Evolutionary conservation across 2,113 vertebrate species (phyloP).

Genomic region (Atlantisia rogersi): DNA sequence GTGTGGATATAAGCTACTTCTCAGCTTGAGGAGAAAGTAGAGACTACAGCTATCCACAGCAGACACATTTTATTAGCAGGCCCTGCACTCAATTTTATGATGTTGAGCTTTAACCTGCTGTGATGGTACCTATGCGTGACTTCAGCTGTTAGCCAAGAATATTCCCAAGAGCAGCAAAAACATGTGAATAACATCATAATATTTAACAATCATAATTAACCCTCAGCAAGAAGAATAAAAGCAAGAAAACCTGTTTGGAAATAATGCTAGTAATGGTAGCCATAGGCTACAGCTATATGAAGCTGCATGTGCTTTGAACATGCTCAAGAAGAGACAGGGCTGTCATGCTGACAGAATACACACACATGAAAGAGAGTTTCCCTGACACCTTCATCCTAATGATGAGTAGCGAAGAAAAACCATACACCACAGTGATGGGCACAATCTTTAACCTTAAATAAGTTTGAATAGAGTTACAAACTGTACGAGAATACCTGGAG

Average conservation of each 20-base stretch:
- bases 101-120: background rate
- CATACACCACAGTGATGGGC: rapidly evolving
- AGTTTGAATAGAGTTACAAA: background rate
- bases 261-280: background rate
- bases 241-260: background rate
- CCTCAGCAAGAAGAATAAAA: background rate
- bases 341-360: background rate
- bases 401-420: background rate
- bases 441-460: background rate
- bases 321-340: background rate
- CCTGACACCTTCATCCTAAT: background rate
- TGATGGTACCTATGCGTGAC: background rate
- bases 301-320: background rate
- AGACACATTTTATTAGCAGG: background rate
- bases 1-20: background rate
- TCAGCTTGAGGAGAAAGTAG: background rate
- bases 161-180: background rate
- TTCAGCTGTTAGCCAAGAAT: background rate
- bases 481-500: background rate
- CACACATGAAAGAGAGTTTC: background rate
- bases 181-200: background rate
- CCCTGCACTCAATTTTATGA: background rate
- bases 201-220: background rate
- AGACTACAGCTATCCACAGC: background rate
- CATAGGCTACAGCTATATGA: background rate